These are phyloP conservation scores for Cichladusa arquata DNA, from an alignment of 2,113 vertebrate genomes.

Conservation along the genomic window DNA sequence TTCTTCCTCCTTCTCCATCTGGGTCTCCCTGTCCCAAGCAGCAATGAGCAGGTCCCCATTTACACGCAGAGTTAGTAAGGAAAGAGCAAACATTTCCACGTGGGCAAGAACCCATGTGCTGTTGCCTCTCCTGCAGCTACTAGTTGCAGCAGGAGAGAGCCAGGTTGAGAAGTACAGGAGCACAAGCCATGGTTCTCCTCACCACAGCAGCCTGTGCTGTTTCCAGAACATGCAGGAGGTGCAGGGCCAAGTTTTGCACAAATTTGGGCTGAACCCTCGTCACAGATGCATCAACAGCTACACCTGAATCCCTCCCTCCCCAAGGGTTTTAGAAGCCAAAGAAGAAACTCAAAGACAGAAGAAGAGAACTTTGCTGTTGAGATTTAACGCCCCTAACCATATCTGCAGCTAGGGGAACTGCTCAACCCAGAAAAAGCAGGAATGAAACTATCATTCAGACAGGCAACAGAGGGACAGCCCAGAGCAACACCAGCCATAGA, in stretches of 20 bases:
- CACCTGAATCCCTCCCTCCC: not conserved
- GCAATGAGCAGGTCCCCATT: not conserved
- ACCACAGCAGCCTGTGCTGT: not conserved
- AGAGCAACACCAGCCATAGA: not conserved
- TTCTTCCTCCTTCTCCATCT: not conserved
- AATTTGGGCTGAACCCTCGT: not conserved
- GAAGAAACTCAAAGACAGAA: not conserved
- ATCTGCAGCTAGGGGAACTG: not conserved
- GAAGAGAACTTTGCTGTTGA: not conserved
- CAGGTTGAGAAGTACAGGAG: accelerated
- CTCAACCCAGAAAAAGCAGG: not conserved
- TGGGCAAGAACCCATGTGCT: not conserved
- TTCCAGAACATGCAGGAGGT: not conserved
- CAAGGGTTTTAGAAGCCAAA: not conserved
- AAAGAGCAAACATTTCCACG: accelerated
- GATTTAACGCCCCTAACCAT: not conserved
- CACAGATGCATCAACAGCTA: not conserved
- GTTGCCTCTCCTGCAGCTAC: not conserved
- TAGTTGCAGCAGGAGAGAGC: not conserved
- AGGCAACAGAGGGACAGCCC: not conserved
- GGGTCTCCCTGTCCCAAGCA: not conserved
- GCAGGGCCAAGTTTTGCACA: not conserved
- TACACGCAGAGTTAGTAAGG: accelerated
- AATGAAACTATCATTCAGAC: not conserved
- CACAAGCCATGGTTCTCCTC: not conserved